Conservation (phyloP, 2,888 invertebrate species). For the Calliphora vomitoria region DNA sequence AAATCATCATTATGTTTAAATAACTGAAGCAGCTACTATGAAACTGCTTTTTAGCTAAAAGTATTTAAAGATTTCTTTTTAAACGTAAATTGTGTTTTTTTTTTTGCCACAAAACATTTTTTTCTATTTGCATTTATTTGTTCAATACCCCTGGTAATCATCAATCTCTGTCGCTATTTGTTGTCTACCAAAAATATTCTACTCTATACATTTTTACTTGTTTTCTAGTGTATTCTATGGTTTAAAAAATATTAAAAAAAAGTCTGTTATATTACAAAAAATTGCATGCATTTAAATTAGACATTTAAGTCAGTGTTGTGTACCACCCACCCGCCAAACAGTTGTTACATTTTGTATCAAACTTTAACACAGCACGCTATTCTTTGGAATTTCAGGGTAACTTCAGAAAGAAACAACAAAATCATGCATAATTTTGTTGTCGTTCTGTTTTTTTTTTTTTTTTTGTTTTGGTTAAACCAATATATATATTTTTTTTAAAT, state of each 20-base stretch:
- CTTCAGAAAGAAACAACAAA: constrained; percentile 20
- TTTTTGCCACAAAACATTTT: constrained; percentile 42
- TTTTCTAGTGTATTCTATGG: constrained; percentile 32
- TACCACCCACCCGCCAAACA: constrained; percentile 39
- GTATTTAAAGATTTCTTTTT: constrained; percentile 30
- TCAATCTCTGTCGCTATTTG: constrained; percentile 73
- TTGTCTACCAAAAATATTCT: constrained; percentile 64
- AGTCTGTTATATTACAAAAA: constrained; percentile 54
- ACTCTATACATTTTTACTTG: neutral
- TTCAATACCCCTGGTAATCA: constrained; percentile 76
- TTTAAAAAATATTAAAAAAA: constrained; percentile 2
- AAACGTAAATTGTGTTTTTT: constrained; percentile 45
- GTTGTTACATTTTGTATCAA: constrained; percentile 55
- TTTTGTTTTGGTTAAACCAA: constrained; percentile 15
- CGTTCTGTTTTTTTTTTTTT: neutral
- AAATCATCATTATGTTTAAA: constrained; percentile 40
- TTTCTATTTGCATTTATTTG: constrained; percentile 76
- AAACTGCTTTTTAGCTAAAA: constrained; percentile 26
- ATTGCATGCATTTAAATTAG: constrained; percentile 80
- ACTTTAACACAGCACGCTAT: constrained; percentile 64
- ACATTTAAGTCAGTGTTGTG: constrained; percentile 76
- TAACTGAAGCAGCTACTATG: constrained; percentile 14
- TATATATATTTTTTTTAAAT: constrained; percentile 19
- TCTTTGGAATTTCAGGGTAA: constrained; percentile 59
- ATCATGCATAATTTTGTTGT: constrained; percentile 50